Evolutionary conservation across 2,888 invertebrate genomes (phyloP), one percentile per base, ranked within the genome.

Genomic region (Tricholauxania praeusta): DNA sequence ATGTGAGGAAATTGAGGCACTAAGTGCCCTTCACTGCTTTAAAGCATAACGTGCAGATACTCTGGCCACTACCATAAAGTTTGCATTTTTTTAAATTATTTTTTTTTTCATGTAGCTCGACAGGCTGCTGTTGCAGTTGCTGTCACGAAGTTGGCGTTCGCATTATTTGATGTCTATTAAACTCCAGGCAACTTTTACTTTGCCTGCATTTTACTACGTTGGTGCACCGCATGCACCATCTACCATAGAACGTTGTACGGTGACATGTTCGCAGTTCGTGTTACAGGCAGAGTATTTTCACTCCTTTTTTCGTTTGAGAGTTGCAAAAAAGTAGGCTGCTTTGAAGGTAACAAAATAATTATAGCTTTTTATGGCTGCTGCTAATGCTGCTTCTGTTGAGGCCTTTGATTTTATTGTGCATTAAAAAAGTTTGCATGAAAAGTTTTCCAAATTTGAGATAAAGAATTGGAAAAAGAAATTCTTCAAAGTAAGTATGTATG

Each of bases 321-420:
- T 67, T 47, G 66, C 55, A 55, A 39, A 39, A 65, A 17, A 52
- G 39, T 39, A 39, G 12, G 17, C 4, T 53, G 17, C 66, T 15
- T 12, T 55, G n/a, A 67, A 28, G 55, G 66, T 55, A 67, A 55
- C 55, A 67, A 67, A 67, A 67, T 55, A 67, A 67, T 55, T 55
- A 67, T 47, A 47, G 8, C 28, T n/a, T 39, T 48, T n/a, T 39
- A 48, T 62, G 19, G 47, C 12, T 47, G 48, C n/a, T 12, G 39
- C 32, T 47, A 17, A 19, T 28, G 59, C 28, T 32, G 15, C 19
- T 32, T 22, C n/a, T n/a, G 22, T 64, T 15, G 39, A 7, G 39
- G 62, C 22, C 3, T 0, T 47, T 63, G 49, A 17, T 14, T 19
- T 64, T n/a, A 22, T 64, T 64, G 48, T 48, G 3, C 19, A 12